These are phyloP conservation scores for Xiphorhynchus erythropygius DNA, from an alignment of 2,797 vertebrate genomes.

Conservation along the genomic window DNA sequence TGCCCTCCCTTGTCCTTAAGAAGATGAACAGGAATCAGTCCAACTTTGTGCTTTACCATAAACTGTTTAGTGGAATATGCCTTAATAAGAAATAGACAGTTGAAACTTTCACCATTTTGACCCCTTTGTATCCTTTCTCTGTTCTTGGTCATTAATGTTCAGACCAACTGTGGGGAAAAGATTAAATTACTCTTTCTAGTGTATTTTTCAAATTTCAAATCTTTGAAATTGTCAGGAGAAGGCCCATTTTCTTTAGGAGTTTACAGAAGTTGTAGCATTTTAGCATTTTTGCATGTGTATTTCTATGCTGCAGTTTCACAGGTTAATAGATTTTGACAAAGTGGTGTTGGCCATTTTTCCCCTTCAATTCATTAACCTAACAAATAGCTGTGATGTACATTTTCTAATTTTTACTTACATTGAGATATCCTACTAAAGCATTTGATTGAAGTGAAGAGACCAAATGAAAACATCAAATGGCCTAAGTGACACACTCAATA, in stretches of 20 bases:
- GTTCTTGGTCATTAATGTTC: neutral
- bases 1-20: neutral
- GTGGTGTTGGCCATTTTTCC: neutral
- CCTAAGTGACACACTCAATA: neutral
- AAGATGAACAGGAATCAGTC: neutral
- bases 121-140: neutral
- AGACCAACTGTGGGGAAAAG: accelerated
- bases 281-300: neutral
- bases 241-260: neutral
- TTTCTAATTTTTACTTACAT: neutral
- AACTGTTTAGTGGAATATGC: neutral
- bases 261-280: neutral
- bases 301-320: neutral
- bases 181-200: neutral
- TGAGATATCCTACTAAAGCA: neutral
- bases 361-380: neutral
- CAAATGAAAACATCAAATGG: neutral
- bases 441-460: neutral
- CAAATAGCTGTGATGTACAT: neutral
- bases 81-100: neutral
- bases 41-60: neutral
- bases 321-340: neutral
- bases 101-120: neutral
- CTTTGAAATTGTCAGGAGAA: neutral
- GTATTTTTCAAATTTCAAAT: neutral